Conservation (phyloP, 1,140 invertebrate genomes). For the Sweltsa coloradensis region DNA sequence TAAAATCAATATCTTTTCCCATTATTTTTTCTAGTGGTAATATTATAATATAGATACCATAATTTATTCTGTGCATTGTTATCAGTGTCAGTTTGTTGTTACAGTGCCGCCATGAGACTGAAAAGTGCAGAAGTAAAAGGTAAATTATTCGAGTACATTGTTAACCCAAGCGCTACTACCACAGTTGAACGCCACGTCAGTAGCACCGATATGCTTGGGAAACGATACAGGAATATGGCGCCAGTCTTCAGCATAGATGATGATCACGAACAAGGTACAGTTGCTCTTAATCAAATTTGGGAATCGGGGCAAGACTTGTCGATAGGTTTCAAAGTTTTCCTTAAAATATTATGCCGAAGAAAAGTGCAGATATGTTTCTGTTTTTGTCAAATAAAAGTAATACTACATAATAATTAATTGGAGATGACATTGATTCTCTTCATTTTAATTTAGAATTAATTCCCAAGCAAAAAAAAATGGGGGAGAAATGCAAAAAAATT, state of each 20-base stretch:
- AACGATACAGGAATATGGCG: conserved; percentile 77
- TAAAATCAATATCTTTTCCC: not conserved
- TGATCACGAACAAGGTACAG: conserved; percentile 61
- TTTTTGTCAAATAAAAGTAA: too few relatives aligned
- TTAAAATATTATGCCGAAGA: too few relatives aligned
- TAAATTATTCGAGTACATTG: conserved; percentile 88
- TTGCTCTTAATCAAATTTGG: too few relatives aligned
- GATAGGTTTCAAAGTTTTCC: too few relatives aligned
- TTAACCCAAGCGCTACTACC: conserved; percentile 58
- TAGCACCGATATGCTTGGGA: conserved; percentile 65
- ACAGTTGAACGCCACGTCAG: conserved; percentile 55
- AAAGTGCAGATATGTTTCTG: too few relatives aligned
- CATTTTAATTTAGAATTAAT: too few relatives aligned
- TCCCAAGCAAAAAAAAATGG: too few relatives aligned
- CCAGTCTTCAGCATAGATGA: conserved; percentile 94
- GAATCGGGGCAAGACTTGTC: too few relatives aligned
- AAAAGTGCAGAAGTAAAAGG: conserved; percentile 87
- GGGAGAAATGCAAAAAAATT: too few relatives aligned
- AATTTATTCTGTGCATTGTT: too few relatives aligned
- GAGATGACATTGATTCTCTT: too few relatives aligned
- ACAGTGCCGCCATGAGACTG: conserved; percentile 56
- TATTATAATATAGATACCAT: not conserved
- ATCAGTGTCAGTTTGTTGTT: conserved; percentile 11
- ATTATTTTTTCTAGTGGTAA: not conserved
- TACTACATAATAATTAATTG: too few relatives aligned